Evolutionary conservation across 2,888 invertebrate species (phyloP), one percentile per base, ranked within the genome.

Genomic region (Scaptomyza reducta): DNA sequence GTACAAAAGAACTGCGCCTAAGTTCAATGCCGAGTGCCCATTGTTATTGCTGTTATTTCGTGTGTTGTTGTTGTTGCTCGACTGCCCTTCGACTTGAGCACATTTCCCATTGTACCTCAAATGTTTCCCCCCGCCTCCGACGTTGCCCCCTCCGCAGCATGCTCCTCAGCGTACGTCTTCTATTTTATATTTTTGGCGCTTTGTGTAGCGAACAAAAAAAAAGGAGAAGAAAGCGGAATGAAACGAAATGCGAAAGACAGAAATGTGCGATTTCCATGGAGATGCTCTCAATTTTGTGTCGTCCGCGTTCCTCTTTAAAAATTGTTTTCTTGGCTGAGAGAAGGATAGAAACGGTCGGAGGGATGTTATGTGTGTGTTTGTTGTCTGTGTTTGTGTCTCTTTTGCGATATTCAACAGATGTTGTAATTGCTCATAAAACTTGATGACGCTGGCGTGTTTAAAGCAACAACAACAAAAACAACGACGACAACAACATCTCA

Each of bases 351-450:
- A 14, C 4, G 22, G 1, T 5, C 9, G 9, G 9, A 9, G 16
- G 16, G 16, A 4, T 16, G 35, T 38, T 25, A 7, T 40, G 56
- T 53, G 46, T 31, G 33, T 59, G 41, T 45, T 25, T 55, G 59
- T 44, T 31, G 31, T 54, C 42, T 63, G 51, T 53, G 38, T 67
- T 61, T 40, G 55, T 31, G 63, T 69, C 66, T 75, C 62, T 57
- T 71, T 46, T 67, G 79, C 85, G 79, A 82, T 89, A 88, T 88
- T 86, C 87, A 89, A 83, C 86, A 86, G 89, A 86, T 86, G 86
- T 89, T 89, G 88, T 86, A 86, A 86, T 89, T 89, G 86, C 89
- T 86, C 89, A 88, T 89, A 86, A 89, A 89, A 86, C 69, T 80
- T 83, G 89, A 86, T 83, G 89, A 89, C 82, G 88, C 86, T 85